Base-by-base conservation (phyloP, 2,888 invertebrate genomes). In the Diloba caeruleocephala region DNA sequence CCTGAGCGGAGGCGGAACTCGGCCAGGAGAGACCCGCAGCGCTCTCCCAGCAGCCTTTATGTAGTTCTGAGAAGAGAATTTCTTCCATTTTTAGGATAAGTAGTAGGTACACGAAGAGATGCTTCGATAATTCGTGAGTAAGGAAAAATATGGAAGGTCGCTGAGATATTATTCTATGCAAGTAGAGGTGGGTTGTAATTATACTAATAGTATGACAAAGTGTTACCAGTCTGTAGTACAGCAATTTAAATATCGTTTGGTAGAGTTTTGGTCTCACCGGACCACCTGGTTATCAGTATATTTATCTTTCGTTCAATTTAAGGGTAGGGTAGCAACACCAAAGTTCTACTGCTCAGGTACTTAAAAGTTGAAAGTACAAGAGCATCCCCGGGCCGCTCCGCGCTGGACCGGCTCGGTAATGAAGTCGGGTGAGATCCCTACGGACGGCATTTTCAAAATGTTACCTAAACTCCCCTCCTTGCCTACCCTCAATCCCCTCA, bases 221-320 rank as follows among this genome's bases (percentile, higher is more conserved):
- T n/a, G n/a, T n/a, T n/a, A n/a, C n/a, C n/a, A n/a, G n/a, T n/a
- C n/a, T n/a, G n/a, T n/a, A n/a, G n/a, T n/a, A n/a, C n/a, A n/a
- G n/a, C n/a, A n/a, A n/a, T n/a, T n/a, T n/a, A n/a, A n/a, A n/a
- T n/a, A n/a, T n/a, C n/a, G n/a, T n/a, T n/a, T n/a, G n/a, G n/a
- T n/a, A n/a, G n/a, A n/a, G n/a, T n/a, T n/a, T n/a, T n/a, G n/a
- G n/a, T n/a, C n/a, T n/a, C 31, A 31, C n/a, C 3, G 0, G 10
- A 10, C 2, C 17, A 33, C 6, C n/a, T 33, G 10, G 19, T 10
- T n/a, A 17, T 15, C n/a, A 13, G 13, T 34, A 15, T 31, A 31
- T 44, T 63, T 63, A 52, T 33, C 37, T 38, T 38, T 21, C 17
- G 45, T 17, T 63, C 23, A 55, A 45, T 63, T 45, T 45, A 12